A percentile compares a stretch with the other conserved stretches of the same genome.
phyloP scores from a whole-genome alignment of 2,797 vertebrate species.

The Trachurus trachurus region DNA sequence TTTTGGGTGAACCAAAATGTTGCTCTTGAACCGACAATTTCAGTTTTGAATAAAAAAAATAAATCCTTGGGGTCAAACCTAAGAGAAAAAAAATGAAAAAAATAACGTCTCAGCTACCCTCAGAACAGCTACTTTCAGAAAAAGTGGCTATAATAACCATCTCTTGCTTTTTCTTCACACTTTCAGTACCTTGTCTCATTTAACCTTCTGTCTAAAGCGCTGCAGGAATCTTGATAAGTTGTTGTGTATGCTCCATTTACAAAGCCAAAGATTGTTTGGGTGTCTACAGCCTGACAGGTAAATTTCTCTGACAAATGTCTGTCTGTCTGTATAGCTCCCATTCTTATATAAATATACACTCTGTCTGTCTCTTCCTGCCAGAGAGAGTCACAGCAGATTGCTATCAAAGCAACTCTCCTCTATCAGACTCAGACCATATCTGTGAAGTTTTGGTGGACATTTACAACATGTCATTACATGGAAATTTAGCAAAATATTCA shows the following conservation, averaged over 20 bases:
- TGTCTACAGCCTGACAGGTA: conserved; percentile 72
- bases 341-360: conserved; percentile 44
- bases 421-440: background rate
- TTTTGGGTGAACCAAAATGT: background rate
- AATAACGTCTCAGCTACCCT: background rate
- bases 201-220: conserved; percentile 58
- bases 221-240: conserved; percentile 59
- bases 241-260: conserved; percentile 63
- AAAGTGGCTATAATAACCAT: background rate
- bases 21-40: background rate
- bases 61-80: background rate
- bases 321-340: conserved; percentile 34
- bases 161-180: conserved; percentile 19
- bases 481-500: background rate
- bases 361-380: conserved; percentile 13
- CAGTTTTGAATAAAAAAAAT: background rate
- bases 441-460: background rate
- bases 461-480: background rate
- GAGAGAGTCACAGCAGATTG: conserved; percentile 13
- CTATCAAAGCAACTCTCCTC: background rate
- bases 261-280: conserved; percentile 73
- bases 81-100: background rate
- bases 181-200: conserved; percentile 45
- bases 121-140: background rate
- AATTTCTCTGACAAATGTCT: conserved; percentile 73